Evolutionary conservation across 2,888 invertebrate species (phyloP).

Genomic region (Hydrotaea cyrtoneurina): DNA sequence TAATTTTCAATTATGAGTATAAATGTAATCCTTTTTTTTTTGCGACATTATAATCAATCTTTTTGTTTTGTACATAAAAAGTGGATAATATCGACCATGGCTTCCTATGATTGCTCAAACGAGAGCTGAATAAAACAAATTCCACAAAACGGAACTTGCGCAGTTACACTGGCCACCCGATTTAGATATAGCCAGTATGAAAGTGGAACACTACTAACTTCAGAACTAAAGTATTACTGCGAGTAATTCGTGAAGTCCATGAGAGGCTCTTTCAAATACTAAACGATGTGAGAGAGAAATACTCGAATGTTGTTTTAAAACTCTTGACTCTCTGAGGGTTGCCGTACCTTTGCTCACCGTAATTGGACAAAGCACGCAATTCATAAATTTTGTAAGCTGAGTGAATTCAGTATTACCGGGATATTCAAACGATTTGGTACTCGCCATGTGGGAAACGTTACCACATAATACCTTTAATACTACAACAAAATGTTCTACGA

Average conservation of each 20-base stretch:
- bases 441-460: slow-evolving; percentile 43
- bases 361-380: slow-evolving; percentile 65
- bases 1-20: too few relatives aligned
- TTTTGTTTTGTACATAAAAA: too few relatives aligned
- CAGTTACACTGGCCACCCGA: background rate
- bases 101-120: too few relatives aligned
- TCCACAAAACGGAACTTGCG: background rate
- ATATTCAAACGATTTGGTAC: slow-evolving; percentile 76
- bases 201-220: background rate
- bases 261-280: background rate
- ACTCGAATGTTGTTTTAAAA: background rate
- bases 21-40: too few relatives aligned
- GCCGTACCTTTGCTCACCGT: background rate
- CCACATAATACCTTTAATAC: background rate
- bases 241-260: background rate
- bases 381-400: slow-evolving; percentile 71
- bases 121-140: background rate
- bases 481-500: slow-evolving; percentile 47
- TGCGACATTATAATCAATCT: too few relatives aligned
- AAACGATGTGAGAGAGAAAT: too few relatives aligned
- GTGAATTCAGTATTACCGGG: slow-evolving; percentile 75
- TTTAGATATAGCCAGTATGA: background rate
- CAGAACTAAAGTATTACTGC: background rate
- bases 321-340: background rate
- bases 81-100: too few relatives aligned